Conservation (phyloP, 2,113 vertebrate genomes). For the Indri indri region DNA sequence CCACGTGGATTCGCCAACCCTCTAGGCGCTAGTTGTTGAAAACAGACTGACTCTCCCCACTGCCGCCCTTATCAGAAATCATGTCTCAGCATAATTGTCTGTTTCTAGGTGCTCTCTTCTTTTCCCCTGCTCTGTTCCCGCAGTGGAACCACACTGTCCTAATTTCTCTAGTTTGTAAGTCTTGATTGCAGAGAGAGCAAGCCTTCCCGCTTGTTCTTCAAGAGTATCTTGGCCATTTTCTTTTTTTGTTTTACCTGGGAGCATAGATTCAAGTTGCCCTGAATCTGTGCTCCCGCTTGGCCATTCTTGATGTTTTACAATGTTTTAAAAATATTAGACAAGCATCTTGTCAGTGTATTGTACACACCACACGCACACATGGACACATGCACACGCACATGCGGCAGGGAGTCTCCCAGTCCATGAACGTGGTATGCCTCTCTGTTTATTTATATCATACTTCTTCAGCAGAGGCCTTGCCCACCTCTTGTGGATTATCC, state of each 20-base stretch:
- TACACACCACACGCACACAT: not conserved
- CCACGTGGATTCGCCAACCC: not conserved
- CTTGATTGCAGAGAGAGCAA: not conserved
- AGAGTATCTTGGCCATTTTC: not conserved
- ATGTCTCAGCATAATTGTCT: not conserved
- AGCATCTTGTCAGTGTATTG: not conserved
- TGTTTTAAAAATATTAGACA: not conserved
- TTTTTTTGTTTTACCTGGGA: too few relatives aligned
- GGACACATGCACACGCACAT: too few relatives aligned
- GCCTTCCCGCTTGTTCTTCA: not conserved
- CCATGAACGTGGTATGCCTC: not conserved
- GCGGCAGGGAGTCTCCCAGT: not conserved
- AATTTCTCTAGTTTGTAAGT: not conserved
- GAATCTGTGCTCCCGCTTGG: too few relatives aligned
- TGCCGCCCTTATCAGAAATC: not conserved
- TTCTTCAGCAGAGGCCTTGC: not conserved
- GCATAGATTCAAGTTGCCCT: too few relatives aligned
- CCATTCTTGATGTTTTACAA: not conserved
- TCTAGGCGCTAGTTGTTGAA: not conserved
- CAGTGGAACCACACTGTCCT: not conserved
- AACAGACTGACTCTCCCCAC: not conserved
- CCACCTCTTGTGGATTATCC: not conserved
- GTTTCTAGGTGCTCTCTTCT: not conserved
- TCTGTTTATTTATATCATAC: not conserved
- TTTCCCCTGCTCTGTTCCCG: not conserved